These are phyloP conservation scores for Hipparchia semele DNA, from an alignment of 2,888 invertebrate genomes.

Conservation along the genomic window DNA sequence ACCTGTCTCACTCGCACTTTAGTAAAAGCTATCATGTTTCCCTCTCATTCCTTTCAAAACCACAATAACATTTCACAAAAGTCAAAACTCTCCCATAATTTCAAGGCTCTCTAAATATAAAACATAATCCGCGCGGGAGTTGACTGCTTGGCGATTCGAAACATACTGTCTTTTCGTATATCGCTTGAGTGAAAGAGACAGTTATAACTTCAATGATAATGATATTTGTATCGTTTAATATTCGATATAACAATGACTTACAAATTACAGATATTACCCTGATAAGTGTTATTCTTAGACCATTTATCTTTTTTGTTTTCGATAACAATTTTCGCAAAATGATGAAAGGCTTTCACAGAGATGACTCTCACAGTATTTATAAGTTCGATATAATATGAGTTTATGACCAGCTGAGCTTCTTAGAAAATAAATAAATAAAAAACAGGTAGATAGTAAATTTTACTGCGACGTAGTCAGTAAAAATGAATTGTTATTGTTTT, in stretches of 20 bases:
- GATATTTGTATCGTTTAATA: constrained; percentile 38
- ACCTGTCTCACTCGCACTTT: constrained; percentile 62
- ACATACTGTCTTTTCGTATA: constrained; percentile 49
- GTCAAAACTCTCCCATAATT: constrained; percentile 33
- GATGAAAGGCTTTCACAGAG: constrained; percentile 9
- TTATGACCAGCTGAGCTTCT: too few relatives aligned
- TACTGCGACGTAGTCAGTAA: too few relatives aligned
- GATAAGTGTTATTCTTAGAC: constrained; percentile 18
- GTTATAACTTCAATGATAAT: constrained; percentile 35
- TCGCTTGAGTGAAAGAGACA: constrained; percentile 42
- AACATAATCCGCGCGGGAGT: constrained; percentile 62
- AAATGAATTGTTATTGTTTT: too few relatives aligned
- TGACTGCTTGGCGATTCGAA: constrained; percentile 45
- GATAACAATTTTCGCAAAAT: constrained; percentile 21
- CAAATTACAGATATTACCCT: constrained; percentile 17
- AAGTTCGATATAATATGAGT: background rate
- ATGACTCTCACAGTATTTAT: background rate
- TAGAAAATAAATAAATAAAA: too few relatives aligned
- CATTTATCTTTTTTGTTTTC: background rate
- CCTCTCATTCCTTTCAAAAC: constrained; percentile 42
- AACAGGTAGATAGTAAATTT: too few relatives aligned
- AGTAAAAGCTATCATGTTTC: constrained; percentile 58
- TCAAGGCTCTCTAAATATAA: constrained; percentile 58
- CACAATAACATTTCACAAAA: constrained; percentile 26
- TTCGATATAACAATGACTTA: constrained; percentile 3